Evolutionary conservation across 1,140 invertebrate genomes (phyloP).

Genomic region (Galendromus occidentalis): DNA sequence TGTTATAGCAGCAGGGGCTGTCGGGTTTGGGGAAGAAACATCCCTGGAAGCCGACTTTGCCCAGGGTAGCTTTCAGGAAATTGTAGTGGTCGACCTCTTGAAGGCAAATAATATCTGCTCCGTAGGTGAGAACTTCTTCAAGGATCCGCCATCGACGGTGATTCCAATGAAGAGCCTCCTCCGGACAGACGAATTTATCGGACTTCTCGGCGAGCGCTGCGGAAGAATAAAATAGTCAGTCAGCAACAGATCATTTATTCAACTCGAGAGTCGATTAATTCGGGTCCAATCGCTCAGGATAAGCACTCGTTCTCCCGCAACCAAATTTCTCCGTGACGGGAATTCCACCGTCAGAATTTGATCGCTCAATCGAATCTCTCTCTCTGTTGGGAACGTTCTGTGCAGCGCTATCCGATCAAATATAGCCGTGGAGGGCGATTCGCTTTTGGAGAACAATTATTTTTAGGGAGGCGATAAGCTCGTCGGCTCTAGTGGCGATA

Average conservation of each 20-base stretch:
- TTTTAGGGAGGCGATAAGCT: not conserved
- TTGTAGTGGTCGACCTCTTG: constrained; percentile 51
- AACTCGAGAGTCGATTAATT: not conserved
- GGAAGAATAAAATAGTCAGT: constrained; percentile 23
- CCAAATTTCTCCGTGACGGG: constrained; percentile 5
- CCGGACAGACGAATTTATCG: constrained; percentile 54
- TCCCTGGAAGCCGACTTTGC: constrained; percentile 43
- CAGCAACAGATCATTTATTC: not conserved
- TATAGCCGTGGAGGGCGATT: constrained; percentile 15
- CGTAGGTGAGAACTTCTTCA: constrained; percentile 46
- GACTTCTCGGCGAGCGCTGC: constrained; percentile 45
- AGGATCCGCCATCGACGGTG: constrained; percentile 42
- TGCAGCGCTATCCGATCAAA: not conserved
- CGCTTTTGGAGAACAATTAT: not conserved
- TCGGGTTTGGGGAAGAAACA: constrained; percentile 55
- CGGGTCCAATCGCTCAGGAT: not conserved
- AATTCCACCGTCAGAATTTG: not conserved
- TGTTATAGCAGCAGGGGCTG: constrained; percentile 50
- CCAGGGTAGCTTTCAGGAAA: constrained; percentile 40
- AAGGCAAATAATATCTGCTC: constrained; percentile 49
- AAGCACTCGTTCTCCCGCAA: not conserved
- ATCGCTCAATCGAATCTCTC: constrained; percentile 10
- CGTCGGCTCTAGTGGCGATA: not conserved
- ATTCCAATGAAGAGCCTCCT: constrained; percentile 46
- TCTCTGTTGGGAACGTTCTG: too few species aligned